These are phyloP conservation scores for Phenganax marumi DNA, from an alignment of 92 coral and sea anemone genomes.

Conservation along the genomic window DNA sequence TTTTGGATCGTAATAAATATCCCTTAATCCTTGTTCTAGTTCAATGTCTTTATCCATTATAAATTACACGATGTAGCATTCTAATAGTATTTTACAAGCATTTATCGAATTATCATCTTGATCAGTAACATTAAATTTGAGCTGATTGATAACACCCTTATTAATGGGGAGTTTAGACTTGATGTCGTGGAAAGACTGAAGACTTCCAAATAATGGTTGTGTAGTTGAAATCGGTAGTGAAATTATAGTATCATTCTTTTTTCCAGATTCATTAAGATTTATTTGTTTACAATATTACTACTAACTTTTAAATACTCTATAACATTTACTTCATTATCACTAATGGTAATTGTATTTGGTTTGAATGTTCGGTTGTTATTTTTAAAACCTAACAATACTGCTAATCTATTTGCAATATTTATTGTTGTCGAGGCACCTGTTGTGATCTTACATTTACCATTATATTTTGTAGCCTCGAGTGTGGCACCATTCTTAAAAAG, in stretches of 20 bases:
- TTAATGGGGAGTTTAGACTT: neutral
- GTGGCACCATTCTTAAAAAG: neutral
- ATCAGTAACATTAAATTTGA: neutral
- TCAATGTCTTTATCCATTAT: conserved; percentile 21
- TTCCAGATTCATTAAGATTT: neutral
- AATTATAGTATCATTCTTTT: neutral
- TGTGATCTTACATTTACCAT: neutral
- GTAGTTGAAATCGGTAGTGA: neutral
- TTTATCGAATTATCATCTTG: neutral
- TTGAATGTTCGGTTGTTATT: neutral
- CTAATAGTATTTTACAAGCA: neutral
- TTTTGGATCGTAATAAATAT: neutral
- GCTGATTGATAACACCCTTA: conserved; percentile 41
- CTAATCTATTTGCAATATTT: neutral
- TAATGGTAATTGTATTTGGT: neutral
- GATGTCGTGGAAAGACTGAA: neutral
- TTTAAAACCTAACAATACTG: neutral
- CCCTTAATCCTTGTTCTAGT: neutral
- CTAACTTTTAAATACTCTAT: neutral
- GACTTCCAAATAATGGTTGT: neutral
- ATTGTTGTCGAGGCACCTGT: neutral
- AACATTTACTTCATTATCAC: conserved; percentile 1
- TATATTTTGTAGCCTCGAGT: neutral
- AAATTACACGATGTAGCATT: conserved; percentile 11
- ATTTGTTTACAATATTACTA: neutral